These are phyloP conservation scores for Piscicola geometra DNA, from an alignment of 2,888 invertebrate species.

Conservation along the genomic window DNA sequence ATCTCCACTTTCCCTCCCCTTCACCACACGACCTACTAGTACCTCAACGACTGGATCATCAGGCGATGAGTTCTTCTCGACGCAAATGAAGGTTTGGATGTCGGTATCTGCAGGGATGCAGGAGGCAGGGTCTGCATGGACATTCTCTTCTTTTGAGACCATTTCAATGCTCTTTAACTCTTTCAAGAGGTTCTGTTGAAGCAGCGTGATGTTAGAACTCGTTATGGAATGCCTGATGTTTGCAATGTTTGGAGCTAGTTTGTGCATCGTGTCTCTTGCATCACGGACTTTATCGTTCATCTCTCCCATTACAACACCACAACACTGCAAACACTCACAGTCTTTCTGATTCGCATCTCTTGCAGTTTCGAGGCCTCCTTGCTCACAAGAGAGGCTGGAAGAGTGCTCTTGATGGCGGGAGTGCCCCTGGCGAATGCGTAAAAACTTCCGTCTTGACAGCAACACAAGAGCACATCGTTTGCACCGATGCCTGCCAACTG, in stretches of 20 bases:
- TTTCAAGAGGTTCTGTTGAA: background rate
- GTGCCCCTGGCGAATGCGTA: background rate
- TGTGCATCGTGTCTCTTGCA: no score
- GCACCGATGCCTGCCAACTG: background rate
- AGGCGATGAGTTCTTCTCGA: background rate
- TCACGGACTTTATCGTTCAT: no score
- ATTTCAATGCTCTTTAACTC: background rate
- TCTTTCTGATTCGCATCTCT: conserved; percentile 17
- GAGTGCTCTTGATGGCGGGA: background rate
- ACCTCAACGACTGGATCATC: background rate
- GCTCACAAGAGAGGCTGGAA: background rate
- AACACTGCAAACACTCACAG: conserved; percentile 9
- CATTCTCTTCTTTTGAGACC: background rate
- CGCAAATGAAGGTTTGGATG: conserved; percentile 4
- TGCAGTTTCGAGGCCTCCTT: background rate
- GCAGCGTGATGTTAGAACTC: no score
- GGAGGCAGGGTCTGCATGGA: background rate
- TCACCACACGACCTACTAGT: background rate
- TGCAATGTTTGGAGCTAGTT: no score
- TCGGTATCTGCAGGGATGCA: background rate
- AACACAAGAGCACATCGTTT: background rate
- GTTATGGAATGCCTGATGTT: no score
- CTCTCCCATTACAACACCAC: conserved; percentile 2
- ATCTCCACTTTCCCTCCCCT: no score
- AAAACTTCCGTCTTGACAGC: conserved; percentile 26